Base-by-base conservation (phyloP, 2,888 invertebrate genomes). In the Notocelia uddmanniana region DNA sequence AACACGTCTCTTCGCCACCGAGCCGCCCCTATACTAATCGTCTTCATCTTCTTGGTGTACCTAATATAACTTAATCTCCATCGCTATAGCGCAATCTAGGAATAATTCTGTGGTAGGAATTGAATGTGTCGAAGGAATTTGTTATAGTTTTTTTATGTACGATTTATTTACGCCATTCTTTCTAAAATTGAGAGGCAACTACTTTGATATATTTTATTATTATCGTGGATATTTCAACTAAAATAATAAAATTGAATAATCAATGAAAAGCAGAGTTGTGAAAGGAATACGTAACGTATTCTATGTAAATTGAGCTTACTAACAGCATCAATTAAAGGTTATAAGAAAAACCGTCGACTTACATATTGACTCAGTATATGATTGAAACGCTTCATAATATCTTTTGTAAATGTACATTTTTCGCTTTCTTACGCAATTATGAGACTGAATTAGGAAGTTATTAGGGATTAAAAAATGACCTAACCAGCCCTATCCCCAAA, bases 401-500 rank as follows among this genome's bases (percentile, higher is more conserved):
- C 77, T 77, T 78, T 77, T 80, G 76, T 80, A 80, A 77, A 85
- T 80, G 81, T 77, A 83, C 77, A 79, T 81, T 84, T 86, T 82
- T 74, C 76, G 86, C 86, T 89, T 89, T 84, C 84, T 86, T 91
- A 91, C 85, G 90, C 87, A 91, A 91, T 85, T 86, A 91, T 89
- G 91, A 93, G 93, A 93, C 93, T 93, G 93, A 93, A 87, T 88
- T 92, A 92, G 89, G 78, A 83, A 80, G 78, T 83, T 91, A 91
- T 83, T 91, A 91, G 89, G 84, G 77, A 81, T 85, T 82, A 76
- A 81, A n/a, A 81, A 78, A 76, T 83, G 81, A 85, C 82, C 74
- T 74, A 79, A 75, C 81, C 78, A 81, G 77, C 83, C 81, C 80
- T 73, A 72, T 62, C 66, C 68, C 69, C 48, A 62, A 62, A 62